Conservation (phyloP, 2,888 invertebrate species). For the Diarsia brunnea region DNA sequence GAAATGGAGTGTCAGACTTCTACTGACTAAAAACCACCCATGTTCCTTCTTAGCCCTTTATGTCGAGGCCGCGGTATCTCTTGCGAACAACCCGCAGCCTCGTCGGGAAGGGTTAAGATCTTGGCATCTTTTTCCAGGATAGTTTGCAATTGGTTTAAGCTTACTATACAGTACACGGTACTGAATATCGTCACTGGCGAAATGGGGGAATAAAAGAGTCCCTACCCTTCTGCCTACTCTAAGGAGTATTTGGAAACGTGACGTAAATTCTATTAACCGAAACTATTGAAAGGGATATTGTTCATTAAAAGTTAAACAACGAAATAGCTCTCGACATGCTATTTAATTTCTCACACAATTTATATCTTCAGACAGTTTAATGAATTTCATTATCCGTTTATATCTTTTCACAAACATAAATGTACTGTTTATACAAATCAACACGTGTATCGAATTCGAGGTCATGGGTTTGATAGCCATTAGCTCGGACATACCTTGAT, state of each 20-base stretch:
- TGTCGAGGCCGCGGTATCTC: too few relatives aligned
- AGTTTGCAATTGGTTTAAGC: conserved; percentile 5
- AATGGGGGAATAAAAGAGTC: neutral
- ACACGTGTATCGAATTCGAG: neutral
- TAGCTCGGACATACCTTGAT: too few relatives aligned
- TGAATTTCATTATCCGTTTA: conserved; percentile 28
- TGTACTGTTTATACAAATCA: neutral
- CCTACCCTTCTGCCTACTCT: conserved; percentile 18
- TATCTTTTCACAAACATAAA: conserved; percentile 8
- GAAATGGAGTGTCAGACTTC: too few relatives aligned
- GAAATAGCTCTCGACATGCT: conserved; percentile 6
- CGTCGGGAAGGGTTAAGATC: too few relatives aligned
- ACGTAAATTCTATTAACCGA: conserved; percentile 10
- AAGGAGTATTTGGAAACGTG: conserved; percentile 5
- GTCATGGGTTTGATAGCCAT: too few relatives aligned
- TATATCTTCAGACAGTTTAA: conserved; percentile 25
- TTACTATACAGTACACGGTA: neutral
- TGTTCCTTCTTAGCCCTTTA: too few relatives aligned
- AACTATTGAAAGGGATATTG: conserved; percentile 17
- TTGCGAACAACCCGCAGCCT: too few relatives aligned
- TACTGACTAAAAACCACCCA: too few relatives aligned
- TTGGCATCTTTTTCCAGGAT: neutral
- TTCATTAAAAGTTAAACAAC: conserved; percentile 31
- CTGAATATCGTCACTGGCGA: neutral
- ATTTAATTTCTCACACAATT: conserved; percentile 33